Conservation (phyloP, 2,113 vertebrate genomes). For the Oreamnos americanus region DNA sequence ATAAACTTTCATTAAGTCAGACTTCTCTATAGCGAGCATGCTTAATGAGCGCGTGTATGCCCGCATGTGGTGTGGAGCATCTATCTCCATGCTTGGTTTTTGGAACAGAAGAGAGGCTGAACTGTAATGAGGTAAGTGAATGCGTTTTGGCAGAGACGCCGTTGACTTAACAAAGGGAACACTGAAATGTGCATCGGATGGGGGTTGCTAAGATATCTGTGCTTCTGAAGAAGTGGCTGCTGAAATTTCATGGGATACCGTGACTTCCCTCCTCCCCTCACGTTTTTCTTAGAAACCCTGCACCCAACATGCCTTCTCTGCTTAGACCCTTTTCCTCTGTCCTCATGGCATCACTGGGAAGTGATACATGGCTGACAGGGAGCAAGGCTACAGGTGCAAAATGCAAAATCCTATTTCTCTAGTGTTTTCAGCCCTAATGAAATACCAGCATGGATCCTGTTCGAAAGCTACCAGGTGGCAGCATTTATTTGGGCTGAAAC, state of each 20-base stretch:
- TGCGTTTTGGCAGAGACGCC: not conserved
- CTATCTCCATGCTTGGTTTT: not conserved
- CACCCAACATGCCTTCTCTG: no score
- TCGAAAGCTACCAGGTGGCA: conserved; percentile 1
- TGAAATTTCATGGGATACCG: not conserved
- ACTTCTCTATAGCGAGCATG: not conserved
- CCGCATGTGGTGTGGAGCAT: fast-evolving
- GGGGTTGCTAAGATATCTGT: not conserved
- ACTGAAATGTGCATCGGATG: not conserved
- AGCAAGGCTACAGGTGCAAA: not conserved
- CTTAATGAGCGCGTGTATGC: not conserved
- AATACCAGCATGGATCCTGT: not conserved
- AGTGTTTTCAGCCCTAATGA: not conserved
- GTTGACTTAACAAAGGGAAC: not conserved
- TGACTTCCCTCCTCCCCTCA: not conserved
- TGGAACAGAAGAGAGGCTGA: not conserved
- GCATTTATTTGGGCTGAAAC: conserved; percentile 13
- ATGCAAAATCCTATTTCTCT: not conserved
- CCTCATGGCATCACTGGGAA: no score
- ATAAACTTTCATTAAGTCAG: conserved; percentile 54
- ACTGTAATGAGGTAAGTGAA: not conserved
- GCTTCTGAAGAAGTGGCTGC: not conserved
- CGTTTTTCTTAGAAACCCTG: not conserved
- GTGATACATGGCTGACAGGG: not conserved
- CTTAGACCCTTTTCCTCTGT: not conserved